Conservation (phyloP, 2,888 invertebrate genomes). For the Meandrusa payeni region DNA sequence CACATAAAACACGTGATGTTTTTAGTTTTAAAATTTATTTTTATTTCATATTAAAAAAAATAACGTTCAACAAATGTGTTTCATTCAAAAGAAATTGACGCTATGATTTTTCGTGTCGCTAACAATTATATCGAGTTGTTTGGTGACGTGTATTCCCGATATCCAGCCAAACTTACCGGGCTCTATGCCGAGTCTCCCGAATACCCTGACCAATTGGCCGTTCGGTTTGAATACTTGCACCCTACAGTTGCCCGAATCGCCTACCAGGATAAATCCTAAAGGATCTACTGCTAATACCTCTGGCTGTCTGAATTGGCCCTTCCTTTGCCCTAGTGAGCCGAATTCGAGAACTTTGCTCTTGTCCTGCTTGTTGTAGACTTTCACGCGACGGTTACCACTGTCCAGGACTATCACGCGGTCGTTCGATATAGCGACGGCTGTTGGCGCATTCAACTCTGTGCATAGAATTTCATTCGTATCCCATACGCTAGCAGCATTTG, state of each 20-base stretch:
- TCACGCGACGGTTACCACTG: slow-evolving; percentile 86
- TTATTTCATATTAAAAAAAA: slow-evolving; percentile 23
- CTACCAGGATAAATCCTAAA: slow-evolving; percentile 87
- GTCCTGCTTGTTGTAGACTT: slow-evolving; percentile 75
- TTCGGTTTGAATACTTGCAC: slow-evolving; percentile 87
- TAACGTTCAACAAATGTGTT: slow-evolving; percentile 14
- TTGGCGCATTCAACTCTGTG: slow-evolving; percentile 85
- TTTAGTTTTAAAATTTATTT: slow-evolving; percentile 23
- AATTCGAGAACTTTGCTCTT: slow-evolving; percentile 82
- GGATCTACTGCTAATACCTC: slow-evolving; percentile 87
- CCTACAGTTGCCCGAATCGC: slow-evolving; percentile 88
- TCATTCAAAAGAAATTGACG: slow-evolving; percentile 59
- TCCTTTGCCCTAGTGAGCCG: slow-evolving; percentile 83
- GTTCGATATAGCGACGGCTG: slow-evolving; percentile 83
- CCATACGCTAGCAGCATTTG: slow-evolving; percentile 53
- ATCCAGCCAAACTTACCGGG: slow-evolving; percentile 84
- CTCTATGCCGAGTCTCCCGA: slow-evolving; percentile 78
- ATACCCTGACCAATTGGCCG: slow-evolving; percentile 84
- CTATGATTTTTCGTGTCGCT: slow-evolving; percentile 81
- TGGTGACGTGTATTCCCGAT: slow-evolving; percentile 83
- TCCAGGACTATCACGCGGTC: slow-evolving; percentile 82
- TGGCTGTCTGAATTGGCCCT: slow-evolving; percentile 87
- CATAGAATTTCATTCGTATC: slow-evolving; percentile 52
- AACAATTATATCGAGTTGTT: slow-evolving; percentile 81
- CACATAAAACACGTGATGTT: no score